phyloP scores from a whole-genome alignment of 35 echinoderm and acorn worm genomes.

The Strongylocentrotus purpuratus region DNA sequence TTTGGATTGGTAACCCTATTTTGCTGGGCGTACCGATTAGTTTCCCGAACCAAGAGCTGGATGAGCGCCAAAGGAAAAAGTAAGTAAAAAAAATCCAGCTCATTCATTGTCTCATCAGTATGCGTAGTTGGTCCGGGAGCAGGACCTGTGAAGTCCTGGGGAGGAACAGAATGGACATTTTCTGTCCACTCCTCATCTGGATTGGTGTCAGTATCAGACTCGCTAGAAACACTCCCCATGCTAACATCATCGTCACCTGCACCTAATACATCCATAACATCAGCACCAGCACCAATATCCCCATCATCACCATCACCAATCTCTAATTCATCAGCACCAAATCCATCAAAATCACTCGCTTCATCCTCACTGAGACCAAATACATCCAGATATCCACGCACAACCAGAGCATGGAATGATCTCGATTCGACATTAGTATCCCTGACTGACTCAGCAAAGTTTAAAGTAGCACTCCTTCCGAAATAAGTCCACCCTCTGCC shows the following conservation, averaged over 20 bases:
- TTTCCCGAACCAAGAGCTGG: slow-evolving; percentile 6
- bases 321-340: background rate
- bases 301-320: background rate
- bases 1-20: background rate
- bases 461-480: no score
- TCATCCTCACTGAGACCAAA: no score
- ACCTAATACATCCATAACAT: background rate
- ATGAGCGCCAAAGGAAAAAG: background rate
- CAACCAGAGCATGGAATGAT: no score
- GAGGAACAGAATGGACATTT: background rate
- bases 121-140: background rate
- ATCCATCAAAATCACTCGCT: slow-evolving; percentile 1
- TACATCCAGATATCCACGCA: no score
- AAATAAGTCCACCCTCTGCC: no score
- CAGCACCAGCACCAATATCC: background rate
- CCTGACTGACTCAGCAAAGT: no score
- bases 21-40: background rate
- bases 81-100: background rate
- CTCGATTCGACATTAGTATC: no score
- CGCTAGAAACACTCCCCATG: background rate
- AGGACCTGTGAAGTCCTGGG: background rate
- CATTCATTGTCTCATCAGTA: background rate
- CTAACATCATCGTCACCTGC: background rate
- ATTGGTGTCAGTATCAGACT: background rate
- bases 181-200: background rate